Evolutionary conservation across 1,140 invertebrate genomes (phyloP), one percentile per base, ranked within the genome.

Genomic region (Saccostrea cuccullata): DNA sequence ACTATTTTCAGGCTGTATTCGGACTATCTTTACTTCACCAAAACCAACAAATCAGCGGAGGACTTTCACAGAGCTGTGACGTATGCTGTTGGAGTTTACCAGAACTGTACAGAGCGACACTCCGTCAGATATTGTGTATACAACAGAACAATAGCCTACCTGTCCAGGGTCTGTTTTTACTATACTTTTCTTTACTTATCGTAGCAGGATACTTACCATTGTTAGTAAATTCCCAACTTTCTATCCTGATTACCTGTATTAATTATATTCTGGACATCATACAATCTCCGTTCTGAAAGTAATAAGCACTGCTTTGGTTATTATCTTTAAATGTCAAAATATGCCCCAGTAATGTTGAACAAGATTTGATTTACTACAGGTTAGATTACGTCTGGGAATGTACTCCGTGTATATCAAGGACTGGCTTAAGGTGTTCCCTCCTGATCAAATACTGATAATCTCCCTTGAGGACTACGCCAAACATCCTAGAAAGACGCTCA

Each of bases 391-490:
- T 0, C 84, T 93, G 13, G 92, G 93, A 8, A 56, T 94, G 40
- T 94, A 93, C 84, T 90, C 90, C 20, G 88, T 90, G 11, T 94
- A 90, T 84, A 36, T 93, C 30, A 86, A 89, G 40, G 91, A 93
- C n/a, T 94, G 92, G 92, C 55, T 93, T 36, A 88, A 87, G 11
- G 85, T 93, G 47, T 94, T 92, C 60, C 91, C 93, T 5, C 60
- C 85, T 12, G 86, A 91, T 0, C 92, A 93, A 26, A 30, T 94
- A 23, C 70, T 91, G 13, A 97, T 93, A 97, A 97, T 86, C 97
- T 98, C 95, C 94, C 98, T 58, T 97, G 98, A 96, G 97, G 98
- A 56, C 96, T 97, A 36, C 96, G 97, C 90, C 97, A 97, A 97
- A 93, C 97, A 97, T 94, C 97, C 97, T 73, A 98, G 97, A 93